phyloP scores from a whole-genome alignment of 2,888 invertebrate genomes.

The Antheraea yamamai region DNA sequence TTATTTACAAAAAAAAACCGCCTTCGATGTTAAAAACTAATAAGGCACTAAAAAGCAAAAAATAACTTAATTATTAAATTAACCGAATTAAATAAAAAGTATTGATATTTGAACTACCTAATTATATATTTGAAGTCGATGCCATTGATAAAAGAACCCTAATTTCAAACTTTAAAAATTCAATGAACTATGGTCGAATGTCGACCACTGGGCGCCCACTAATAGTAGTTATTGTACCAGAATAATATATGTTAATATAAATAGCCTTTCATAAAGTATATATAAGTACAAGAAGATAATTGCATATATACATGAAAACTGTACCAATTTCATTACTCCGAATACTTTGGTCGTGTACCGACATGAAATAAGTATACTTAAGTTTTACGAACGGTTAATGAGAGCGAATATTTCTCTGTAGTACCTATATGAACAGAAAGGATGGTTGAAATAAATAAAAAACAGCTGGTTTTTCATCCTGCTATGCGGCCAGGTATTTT shows the following conservation, averaged over 20 bases:
- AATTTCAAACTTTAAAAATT: no score
- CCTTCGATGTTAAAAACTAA: no score
- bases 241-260: background rate
- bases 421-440: slow-evolving; percentile 51
- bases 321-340: background rate
- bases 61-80: no score
- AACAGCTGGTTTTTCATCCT: slow-evolving; percentile 64
- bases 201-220: no score
- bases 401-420: slow-evolving; percentile 61
- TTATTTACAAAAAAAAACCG: no score
- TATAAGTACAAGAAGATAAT: background rate
- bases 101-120: no score
- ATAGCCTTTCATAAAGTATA: background rate
- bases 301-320: background rate
- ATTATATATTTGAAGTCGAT: no score
- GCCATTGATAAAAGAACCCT: no score
- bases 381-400: slow-evolving; percentile 51
- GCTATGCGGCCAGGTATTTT: slow-evolving; percentile 64
- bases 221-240: background rate
- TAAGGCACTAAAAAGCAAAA: no score
- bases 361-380: background rate
- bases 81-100: no score
- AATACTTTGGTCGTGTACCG: background rate
- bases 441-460: slow-evolving; percentile 63
- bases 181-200: no score